These are phyloP conservation scores for Poeciliopsis turneri DNA, from an alignment of 2,797 vertebrate genomes.

Conservation along the genomic window DNA sequence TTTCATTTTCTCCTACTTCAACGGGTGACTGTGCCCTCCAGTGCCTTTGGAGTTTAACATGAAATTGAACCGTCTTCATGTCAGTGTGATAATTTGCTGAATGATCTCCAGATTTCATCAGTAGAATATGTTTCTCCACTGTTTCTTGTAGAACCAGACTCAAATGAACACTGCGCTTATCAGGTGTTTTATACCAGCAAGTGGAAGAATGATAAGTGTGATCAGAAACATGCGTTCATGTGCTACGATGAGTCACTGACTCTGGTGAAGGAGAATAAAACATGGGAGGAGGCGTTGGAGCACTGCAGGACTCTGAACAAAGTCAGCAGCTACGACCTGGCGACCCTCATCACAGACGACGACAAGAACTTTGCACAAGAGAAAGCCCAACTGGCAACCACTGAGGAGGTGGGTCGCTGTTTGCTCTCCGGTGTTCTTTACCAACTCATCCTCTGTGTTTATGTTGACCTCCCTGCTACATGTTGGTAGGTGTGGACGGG, in stretches of 20 bases:
- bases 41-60: not conserved
- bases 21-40: not conserved
- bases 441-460: not conserved
- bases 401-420: not conserved
- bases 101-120: not conserved
- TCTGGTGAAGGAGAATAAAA: not conserved
- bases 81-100: not conserved
- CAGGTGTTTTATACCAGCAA: not conserved
- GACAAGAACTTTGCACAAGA: not conserved
- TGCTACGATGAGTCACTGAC: not conserved
- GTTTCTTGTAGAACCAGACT: not conserved
- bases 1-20: not conserved
- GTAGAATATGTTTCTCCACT: not conserved
- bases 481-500: conserved; percentile 9
- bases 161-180: not conserved
- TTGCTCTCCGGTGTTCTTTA: not conserved
- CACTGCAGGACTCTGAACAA: not conserved
- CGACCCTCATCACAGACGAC: not conserved
- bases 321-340: not conserved
- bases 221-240: not conserved
- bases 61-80: not conserved
- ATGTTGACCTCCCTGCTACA: not conserved
- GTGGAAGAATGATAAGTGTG: not conserved
- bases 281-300: not conserved
- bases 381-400: not conserved